These are phyloP conservation scores for Xanthostigma xanthostigma DNA, from an alignment of 2,888 invertebrate genomes.

Conservation along the genomic window DNA sequence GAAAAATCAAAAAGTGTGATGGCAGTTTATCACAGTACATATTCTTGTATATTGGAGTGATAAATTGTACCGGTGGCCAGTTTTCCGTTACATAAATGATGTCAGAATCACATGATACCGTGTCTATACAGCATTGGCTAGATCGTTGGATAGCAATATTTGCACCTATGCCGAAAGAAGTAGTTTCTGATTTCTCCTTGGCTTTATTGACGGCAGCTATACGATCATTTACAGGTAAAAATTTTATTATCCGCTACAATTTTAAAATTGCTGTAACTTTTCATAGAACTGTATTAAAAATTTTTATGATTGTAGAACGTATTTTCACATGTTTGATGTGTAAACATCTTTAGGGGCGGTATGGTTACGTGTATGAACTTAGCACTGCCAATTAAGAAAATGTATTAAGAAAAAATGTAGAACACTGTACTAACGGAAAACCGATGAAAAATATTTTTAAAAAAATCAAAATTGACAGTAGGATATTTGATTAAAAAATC, in stretches of 20 bases:
- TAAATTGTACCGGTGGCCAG: slow-evolving; percentile 9
- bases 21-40: slow-evolving; percentile 7
- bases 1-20: slow-evolving; percentile 4
- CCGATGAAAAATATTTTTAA: too few species aligned
- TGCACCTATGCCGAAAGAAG: slow-evolving; percentile 12
- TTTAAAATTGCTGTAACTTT: too few species aligned
- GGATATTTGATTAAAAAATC: too few species aligned
- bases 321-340: too few species aligned
- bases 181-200: slow-evolving; percentile 11
- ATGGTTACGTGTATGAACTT: too few species aligned
- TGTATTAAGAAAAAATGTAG: too few species aligned
- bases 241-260: not conserved
- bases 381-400: too few species aligned
- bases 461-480: too few species aligned
- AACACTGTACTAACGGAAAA: too few species aligned
- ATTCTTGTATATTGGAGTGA: slow-evolving; percentile 11
- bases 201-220: slow-evolving; percentile 13
- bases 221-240: slow-evolving; percentile 8
- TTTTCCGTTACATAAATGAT: slow-evolving; percentile 13
- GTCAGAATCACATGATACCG: slow-evolving; percentile 10
- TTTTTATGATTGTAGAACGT: too few species aligned
- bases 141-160: slow-evolving; percentile 11
- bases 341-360: too few species aligned
- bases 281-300: too few species aligned
- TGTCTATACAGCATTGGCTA: slow-evolving; percentile 12